Conservation (phyloP, 64 coral and sea anemone genomes). For the Pocillopora damicornis region DNA sequence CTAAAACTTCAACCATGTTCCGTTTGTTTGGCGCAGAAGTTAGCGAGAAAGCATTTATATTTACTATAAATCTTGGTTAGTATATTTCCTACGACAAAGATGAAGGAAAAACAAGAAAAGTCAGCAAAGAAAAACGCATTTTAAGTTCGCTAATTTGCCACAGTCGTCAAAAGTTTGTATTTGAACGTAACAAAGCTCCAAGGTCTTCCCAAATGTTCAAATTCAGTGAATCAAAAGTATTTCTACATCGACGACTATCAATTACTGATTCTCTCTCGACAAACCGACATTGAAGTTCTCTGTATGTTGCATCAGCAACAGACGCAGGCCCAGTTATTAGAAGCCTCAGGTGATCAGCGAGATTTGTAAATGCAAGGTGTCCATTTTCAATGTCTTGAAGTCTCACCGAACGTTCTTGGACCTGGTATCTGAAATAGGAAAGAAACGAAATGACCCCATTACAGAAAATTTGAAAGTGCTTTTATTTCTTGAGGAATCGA, state of each 20-base stretch:
- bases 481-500: neutral
- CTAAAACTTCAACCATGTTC: too few relatives aligned
- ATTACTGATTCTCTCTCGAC: neutral
- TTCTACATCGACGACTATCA: neutral
- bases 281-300: neutral
- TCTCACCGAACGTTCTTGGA: neutral
- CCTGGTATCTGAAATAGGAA: neutral
- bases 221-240: neutral
- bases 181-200: neutral
- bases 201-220: slow-evolving; percentile 31
- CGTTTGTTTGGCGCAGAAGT: too few relatives aligned
- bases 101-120: too few relatives aligned
- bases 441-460: neutral
- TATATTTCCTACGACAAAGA: too few relatives aligned
- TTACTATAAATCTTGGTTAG: too few relatives aligned
- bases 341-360: neutral
- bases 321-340: neutral
- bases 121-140: too few relatives aligned
- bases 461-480: neutral
- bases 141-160: too few relatives aligned
- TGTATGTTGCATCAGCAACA: neutral
- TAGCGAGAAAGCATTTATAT: too few relatives aligned
- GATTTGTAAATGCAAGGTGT: neutral
- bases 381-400: neutral
- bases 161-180: neutral